Evolutionary conservation across 2,888 invertebrate genomes (phyloP).

Genomic region (Cylindroiulus punctatus): DNA sequence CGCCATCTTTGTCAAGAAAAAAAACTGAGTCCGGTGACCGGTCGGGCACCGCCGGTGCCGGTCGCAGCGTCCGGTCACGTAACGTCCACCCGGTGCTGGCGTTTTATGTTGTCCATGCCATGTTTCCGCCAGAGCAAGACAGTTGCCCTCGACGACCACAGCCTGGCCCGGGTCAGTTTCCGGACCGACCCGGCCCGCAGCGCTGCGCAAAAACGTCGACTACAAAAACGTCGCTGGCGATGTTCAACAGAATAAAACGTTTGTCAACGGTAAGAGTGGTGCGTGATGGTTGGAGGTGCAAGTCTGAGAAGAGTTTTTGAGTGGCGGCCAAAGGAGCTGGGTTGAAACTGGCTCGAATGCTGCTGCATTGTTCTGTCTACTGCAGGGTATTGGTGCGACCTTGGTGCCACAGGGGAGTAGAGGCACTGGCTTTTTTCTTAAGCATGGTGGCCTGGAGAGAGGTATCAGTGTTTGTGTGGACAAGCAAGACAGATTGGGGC

Average conservation of each 20-base stretch:
- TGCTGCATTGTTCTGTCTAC: constrained; percentile 52
- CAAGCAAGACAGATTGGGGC: constrained; percentile 44
- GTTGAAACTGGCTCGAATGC: constrained; percentile 53
- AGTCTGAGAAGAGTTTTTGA: constrained; percentile 39
- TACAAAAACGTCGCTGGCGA: constrained; percentile 21
- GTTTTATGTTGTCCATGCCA: not conserved
- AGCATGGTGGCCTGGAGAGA: constrained; percentile 55
- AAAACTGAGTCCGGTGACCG: not conserved
- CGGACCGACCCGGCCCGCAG: not conserved
- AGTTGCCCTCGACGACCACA: not conserved
- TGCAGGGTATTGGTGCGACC: constrained; percentile 57
- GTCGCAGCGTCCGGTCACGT: not conserved
- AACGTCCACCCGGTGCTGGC: not conserved
- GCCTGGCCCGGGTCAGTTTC: not conserved
- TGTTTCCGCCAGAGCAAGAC: not conserved
- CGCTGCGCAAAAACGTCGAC: not conserved
- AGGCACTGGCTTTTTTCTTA: constrained; percentile 57
- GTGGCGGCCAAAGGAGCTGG: constrained; percentile 24
- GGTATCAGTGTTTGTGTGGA: constrained; percentile 46
- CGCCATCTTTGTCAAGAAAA: not conserved
- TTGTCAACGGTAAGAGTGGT: constrained; percentile 36
- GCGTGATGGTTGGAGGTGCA: constrained; percentile 43
- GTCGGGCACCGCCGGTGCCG: not conserved
- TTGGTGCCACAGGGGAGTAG: constrained; percentile 56
- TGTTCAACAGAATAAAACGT: constrained; percentile 19